Evolutionary conservation across 2,113 vertebrate species (phyloP).

Genomic region (Oxyruncus cristatus): DNA sequence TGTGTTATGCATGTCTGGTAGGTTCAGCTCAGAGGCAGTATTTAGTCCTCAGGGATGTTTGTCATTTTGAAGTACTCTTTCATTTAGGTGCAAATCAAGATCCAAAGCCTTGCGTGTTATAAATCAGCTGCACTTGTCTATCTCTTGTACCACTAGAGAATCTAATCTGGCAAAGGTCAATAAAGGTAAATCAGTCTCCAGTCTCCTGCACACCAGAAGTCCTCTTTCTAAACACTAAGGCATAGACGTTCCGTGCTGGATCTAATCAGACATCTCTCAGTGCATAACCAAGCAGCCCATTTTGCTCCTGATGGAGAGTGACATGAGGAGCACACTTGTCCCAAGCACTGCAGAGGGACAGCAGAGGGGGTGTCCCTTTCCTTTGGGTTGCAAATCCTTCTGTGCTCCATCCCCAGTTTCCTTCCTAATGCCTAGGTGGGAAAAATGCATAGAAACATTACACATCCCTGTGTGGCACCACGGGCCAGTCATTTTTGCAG

Average conservation of each 20-base stretch:
- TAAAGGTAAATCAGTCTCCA: not conserved
- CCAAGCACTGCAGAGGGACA: not conserved
- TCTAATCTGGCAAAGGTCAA: not conserved
- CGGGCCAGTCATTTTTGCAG: fast-evolving
- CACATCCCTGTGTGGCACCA: not conserved
- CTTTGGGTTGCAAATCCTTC: not conserved
- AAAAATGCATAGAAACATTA: not conserved
- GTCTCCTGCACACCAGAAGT: not conserved
- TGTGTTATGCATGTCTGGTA: constrained; percentile 23
- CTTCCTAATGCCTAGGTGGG: not conserved
- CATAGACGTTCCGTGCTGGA: fast-evolving
- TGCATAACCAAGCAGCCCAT: not conserved
- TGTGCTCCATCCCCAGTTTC: not conserved
- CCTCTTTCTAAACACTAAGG: not conserved
- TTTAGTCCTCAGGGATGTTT: constrained; percentile 44
- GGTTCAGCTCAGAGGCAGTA: constrained; percentile 28
- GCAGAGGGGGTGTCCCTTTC: not conserved
- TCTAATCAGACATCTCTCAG: not conserved
- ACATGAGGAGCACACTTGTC: not conserved
- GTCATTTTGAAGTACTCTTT: constrained; percentile 30
- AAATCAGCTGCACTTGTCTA: not conserved
- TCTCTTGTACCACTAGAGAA: not conserved
- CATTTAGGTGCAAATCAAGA: constrained; percentile 65
- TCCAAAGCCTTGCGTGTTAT: not conserved
- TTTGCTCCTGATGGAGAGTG: not conserved